Base-by-base conservation (phyloP, 2,113 vertebrate species). In the Laticauda colubrina region DNA sequence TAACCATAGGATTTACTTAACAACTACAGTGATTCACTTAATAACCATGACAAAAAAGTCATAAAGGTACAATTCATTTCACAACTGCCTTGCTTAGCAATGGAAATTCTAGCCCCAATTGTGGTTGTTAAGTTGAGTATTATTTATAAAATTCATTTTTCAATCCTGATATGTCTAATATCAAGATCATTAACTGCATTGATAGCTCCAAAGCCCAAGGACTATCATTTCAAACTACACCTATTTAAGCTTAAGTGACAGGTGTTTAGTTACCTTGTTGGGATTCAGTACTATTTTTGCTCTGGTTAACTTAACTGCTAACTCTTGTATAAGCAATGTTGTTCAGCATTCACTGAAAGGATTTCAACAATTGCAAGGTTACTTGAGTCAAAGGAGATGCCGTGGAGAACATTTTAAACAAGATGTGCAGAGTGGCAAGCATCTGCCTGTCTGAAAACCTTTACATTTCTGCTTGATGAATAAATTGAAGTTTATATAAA, bases 351-450 rank as follows among this genome's bases (percentile, higher is more conserved):
- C 90, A 96, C 95, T 97, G 93, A 95, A 94, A 95, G 95, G 94
- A 95, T 96, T 94, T 95, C 92, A 97, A 95, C 95, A 95, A 96
- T 94, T 26, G 94, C 93, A 96, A 95, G 92, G 94, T 96, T 96
- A 95, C 93, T 93, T 95, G 95, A 97, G 95, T 90, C 93, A 94
- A 97, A 96, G 94, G 93, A 96, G 95, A 96, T 93, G 95, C 95
- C 96, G 92, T 96, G 85, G 93, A 96, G 95, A 97, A 94, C 93
- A 94, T 96, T 97, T 97, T 93, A 97, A 97, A 96, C 93, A 94
- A 97, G 97, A 95, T 95, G 96, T 95, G 91, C 93, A 95, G 94
- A 92, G 94, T 95, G 95, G 94, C 94, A 97, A 96, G 92, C 93
- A 94, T 95, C 95, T 96, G 94, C 96, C 94, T 96, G 90, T 96